These are phyloP conservation scores for Onychomys torridus DNA, from an alignment of 2,797 vertebrate genomes.

Conservation along the genomic window DNA sequence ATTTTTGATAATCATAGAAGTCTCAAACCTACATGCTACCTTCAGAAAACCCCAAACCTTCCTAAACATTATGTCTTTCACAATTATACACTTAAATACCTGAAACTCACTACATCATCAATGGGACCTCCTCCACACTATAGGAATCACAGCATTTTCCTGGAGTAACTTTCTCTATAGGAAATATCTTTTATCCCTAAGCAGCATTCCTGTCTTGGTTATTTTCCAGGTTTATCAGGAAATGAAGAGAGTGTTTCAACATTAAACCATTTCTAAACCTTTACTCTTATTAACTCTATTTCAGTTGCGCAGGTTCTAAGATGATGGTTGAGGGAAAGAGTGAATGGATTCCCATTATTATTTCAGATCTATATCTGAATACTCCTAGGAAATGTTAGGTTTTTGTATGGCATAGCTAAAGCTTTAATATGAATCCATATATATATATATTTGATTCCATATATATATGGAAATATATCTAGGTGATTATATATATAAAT, in stretches of 20 bases:
- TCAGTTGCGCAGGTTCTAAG: background rate
- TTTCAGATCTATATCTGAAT: background rate
- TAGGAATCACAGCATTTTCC: background rate
- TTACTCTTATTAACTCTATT: background rate
- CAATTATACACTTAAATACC: background rate
- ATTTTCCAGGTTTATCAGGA: background rate
- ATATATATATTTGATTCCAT: background rate
- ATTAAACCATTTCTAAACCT: background rate
- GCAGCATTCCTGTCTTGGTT: background rate
- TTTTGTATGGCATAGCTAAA: background rate
- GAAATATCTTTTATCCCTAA: background rate
- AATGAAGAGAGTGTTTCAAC: background rate
- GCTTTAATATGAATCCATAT: background rate
- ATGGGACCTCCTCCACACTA: background rate
- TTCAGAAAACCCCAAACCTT: background rate
- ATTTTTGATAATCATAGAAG: background rate
- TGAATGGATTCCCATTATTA: background rate
- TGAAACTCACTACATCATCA: background rate
- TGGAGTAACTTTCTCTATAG: background rate
- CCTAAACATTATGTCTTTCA: background rate
- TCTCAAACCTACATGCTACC: background rate
- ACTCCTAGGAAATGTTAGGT: background rate
- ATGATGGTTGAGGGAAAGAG: background rate
- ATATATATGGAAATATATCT: no score
- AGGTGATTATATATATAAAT: no score